phyloP scores from a whole-genome alignment of 2,797 vertebrate genomes.

The Mergus octosetaceus region DNA sequence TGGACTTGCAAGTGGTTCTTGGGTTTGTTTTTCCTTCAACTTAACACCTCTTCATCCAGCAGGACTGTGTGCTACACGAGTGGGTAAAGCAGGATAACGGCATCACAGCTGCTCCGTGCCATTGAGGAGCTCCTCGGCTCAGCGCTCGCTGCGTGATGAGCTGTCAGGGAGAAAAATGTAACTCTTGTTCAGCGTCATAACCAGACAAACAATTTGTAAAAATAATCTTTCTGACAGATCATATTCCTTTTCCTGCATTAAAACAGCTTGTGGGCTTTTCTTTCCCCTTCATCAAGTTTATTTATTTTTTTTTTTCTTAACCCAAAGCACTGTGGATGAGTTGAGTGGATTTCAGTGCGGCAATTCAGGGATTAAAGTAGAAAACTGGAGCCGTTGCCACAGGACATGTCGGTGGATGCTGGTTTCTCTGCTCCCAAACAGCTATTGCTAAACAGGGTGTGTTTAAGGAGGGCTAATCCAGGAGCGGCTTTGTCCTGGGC shows the following conservation, averaged over 20 bases:
- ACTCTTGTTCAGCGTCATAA: neutral
- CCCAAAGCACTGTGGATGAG: neutral
- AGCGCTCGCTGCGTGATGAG: neutral
- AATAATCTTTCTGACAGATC: neutral
- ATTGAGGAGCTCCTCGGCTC: neutral
- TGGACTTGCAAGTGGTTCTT: neutral
- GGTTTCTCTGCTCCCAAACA: neutral
- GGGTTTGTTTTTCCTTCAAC: neutral
- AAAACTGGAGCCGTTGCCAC: neutral
- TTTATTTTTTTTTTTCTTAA: neutral
- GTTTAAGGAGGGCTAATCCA: neutral
- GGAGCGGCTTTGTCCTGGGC: neutral
- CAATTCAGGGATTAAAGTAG: neutral
- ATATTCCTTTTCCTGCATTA: neutral
- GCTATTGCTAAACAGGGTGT: fast-evolving
- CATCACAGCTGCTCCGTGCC: neutral
- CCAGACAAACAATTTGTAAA: constrained; percentile 8
- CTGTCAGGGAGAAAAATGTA: constrained; percentile 19
- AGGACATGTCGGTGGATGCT: fast-evolving
- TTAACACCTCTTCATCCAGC: neutral
- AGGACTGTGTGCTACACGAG: neutral
- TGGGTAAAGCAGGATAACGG: neutral
- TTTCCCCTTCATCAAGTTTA: neutral
- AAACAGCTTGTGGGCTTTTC: neutral
- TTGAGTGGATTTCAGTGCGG: neutral